Evolutionary conservation across 2,113 vertebrate species (phyloP).

Genomic region (Anser cygnoides): DNA sequence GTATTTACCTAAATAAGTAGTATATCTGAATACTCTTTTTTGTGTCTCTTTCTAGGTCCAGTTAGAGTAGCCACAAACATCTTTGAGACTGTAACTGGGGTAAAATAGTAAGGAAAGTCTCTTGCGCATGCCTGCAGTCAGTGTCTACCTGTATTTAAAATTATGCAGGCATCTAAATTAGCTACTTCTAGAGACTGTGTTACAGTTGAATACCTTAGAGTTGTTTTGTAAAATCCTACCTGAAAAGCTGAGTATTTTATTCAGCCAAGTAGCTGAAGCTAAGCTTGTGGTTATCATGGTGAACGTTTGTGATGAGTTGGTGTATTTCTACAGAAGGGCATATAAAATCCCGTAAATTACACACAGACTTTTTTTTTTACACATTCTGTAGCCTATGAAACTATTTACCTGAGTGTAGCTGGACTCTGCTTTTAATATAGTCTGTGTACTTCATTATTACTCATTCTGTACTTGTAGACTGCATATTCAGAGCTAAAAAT

Average conservation of each 20-base stretch:
- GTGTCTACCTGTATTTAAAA: neutral
- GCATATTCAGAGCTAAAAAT: neutral
- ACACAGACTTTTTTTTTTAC: neutral
- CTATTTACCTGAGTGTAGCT: neutral
- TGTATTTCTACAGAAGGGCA: neutral
- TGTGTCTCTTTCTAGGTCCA: neutral
- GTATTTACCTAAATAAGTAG: neutral
- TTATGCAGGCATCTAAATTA: neutral
- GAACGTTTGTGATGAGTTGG: neutral
- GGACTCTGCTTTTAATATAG: neutral
- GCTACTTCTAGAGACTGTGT: neutral
- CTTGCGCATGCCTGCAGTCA: neutral
- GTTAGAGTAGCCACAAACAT: neutral
- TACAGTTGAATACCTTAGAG: neutral
- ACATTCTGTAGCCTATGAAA: neutral
- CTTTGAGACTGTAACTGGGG: neutral
- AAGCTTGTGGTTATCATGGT: neutral
- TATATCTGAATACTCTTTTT: neutral
- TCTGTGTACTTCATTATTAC: neutral
- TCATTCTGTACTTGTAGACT: neutral
- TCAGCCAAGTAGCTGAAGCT: neutral
- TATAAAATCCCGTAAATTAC: neutral
- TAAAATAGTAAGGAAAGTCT: neutral
- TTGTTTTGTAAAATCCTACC: neutral
- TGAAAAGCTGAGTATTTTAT: neutral